phyloP scores from a whole-genome alignment of 2,113 vertebrate species.

The Alces alces region DNA sequence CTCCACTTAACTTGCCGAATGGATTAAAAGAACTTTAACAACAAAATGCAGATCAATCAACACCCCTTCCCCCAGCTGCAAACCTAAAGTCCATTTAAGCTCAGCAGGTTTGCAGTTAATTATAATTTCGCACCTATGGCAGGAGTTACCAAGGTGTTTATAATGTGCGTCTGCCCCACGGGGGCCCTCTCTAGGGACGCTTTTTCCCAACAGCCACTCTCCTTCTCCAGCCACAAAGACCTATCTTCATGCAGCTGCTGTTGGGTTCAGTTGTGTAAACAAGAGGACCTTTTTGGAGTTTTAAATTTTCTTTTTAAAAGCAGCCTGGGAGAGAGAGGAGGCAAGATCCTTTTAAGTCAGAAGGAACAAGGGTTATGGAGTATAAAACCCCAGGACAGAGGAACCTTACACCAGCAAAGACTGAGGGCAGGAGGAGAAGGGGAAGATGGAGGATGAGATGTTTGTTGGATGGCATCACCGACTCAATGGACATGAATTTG shows the following conservation, averaged over 20 bases:
- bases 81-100: constrained; percentile 78
- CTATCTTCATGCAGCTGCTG: constrained; percentile 18
- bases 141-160: constrained; percentile 75
- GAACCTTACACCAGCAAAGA: not conserved
- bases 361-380: not conserved
- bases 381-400: not conserved
- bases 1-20: constrained; percentile 76
- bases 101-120: constrained; percentile 82
- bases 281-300: not conserved
- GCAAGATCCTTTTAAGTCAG: not conserved
- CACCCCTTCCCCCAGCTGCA: constrained; percentile 51
- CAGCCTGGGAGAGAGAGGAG: not conserved
- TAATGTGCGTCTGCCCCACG: constrained; percentile 70
- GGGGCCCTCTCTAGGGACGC: constrained; percentile 62
- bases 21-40: constrained; percentile 66
- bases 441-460: not conserved
- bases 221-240: not conserved
- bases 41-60: constrained; percentile 75
- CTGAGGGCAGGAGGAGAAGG: not conserved
- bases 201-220: not conserved
- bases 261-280: constrained; percentile 28
- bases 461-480: not conserved
- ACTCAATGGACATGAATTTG: not conserved
- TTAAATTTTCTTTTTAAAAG: not conserved
- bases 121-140: constrained; percentile 81